phyloP scores from a whole-genome alignment of 2,797 vertebrate species.

The Ataeniobius toweri region DNA sequence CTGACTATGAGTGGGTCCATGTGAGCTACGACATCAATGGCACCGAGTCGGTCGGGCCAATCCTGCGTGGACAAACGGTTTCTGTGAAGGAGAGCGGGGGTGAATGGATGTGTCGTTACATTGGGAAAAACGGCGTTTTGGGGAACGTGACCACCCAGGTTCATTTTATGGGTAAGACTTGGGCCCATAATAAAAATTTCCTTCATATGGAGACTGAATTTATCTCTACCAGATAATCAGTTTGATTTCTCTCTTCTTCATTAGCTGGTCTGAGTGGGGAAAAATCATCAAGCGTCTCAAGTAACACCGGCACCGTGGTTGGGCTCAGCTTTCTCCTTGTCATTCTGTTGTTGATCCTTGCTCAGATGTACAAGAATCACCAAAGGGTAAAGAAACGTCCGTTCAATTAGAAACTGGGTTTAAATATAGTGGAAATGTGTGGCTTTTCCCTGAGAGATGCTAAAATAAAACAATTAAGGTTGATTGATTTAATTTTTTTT shows the following conservation, averaged over 20 bases:
- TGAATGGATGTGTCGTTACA: slow-evolving; percentile 74
- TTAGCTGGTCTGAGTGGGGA: slow-evolving; percentile 61
- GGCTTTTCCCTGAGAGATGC: not conserved
- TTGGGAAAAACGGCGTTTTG: slow-evolving; percentile 62
- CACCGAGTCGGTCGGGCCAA: slow-evolving; percentile 29
- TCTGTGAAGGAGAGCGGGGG: slow-evolving; percentile 36
- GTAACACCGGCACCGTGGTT: slow-evolving; percentile 31
- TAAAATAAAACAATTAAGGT: too few relatives aligned
- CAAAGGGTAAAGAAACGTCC: slow-evolving; percentile 70
- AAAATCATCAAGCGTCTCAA: slow-evolving; percentile 18
- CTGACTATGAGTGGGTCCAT: slow-evolving; percentile 73
- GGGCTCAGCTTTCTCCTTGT: slow-evolving; percentile 69
- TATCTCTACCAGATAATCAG: not conserved
- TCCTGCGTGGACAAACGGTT: slow-evolving; percentile 49
- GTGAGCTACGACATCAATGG: slow-evolving; percentile 57
- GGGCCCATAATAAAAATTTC: not conserved
- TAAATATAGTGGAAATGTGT: not conserved
- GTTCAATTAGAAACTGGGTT: not conserved
- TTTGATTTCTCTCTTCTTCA: slow-evolving; percentile 3
- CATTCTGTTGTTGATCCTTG: slow-evolving; percentile 70
- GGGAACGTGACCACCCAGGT: slow-evolving; percentile 72
- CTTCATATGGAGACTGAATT: not conserved
- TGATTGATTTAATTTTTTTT: not conserved
- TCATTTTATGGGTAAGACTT: slow-evolving; percentile 60
- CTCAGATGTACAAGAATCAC: slow-evolving; percentile 78